Evolutionary conservation across 1,140 invertebrate genomes (phyloP).

Genomic region (Paracyclopina nana): DNA sequence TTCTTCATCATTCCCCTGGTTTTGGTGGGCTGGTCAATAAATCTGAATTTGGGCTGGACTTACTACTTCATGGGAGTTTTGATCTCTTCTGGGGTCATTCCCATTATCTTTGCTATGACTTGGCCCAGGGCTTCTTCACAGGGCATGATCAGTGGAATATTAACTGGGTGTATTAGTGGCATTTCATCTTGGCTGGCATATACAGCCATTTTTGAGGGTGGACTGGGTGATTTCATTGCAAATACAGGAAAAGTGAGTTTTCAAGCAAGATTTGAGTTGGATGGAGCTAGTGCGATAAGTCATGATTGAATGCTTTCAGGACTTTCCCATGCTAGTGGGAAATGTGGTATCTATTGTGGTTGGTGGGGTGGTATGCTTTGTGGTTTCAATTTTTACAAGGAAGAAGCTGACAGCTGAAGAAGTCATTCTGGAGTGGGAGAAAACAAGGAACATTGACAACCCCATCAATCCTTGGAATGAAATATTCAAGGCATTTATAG

Average conservation of each 20-base stretch:
- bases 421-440: conserved; percentile 26
- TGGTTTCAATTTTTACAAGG: conserved; percentile 20
- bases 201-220: conserved; percentile 24
- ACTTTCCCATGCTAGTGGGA: conserved; percentile 27
- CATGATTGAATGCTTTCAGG: conserved; percentile 9
- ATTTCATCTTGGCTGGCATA: conserved; percentile 25
- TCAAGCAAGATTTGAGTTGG: no score
- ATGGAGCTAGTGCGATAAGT: no score
- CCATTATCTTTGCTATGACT: conserved; percentile 26
- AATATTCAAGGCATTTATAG: no score
- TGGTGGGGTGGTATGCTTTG: conserved; percentile 24
- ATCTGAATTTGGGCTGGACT: conserved; percentile 26
- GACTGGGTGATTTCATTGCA: conserved; percentile 24
- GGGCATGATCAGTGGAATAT: conserved; percentile 24
- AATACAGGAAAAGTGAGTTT: conserved; percentile 24
- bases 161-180: conserved; percentile 24
- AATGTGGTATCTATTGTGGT: conserved; percentile 26
- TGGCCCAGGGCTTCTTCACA: conserved; percentile 26
- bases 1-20: conserved; percentile 26
- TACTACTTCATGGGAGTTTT: conserved; percentile 29
- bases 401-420: conserved; percentile 19
- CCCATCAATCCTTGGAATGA: conserved; percentile 29
- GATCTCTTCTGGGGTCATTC: conserved; percentile 28
- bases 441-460: conserved; percentile 30
- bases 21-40: conserved; percentile 23